Evolutionary conservation across 2,797 vertebrate species (phyloP).

Genomic region (Notolabrus celidotus): DNA sequence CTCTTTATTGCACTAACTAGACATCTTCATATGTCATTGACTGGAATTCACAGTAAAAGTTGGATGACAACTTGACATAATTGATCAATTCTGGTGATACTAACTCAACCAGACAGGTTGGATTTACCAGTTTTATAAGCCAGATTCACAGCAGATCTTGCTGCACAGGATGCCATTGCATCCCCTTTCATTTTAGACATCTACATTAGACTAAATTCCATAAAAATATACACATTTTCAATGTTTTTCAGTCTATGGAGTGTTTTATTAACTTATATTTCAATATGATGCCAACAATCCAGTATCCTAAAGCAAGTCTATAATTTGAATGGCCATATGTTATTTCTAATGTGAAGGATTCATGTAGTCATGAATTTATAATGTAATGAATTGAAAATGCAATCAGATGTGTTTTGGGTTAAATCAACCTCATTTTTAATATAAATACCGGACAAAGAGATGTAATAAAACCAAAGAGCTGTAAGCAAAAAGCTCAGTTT

Average conservation of each 20-base stretch:
- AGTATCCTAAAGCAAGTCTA: not conserved
- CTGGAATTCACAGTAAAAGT: not conserved
- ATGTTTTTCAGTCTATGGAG: not conserved
- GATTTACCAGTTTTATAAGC: no score
- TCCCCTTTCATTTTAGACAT: not conserved
- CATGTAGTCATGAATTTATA: not conserved
- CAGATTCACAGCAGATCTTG: not conserved
- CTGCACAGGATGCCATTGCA: not conserved
- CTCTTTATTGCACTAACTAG: not conserved
- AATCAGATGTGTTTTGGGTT: not conserved
- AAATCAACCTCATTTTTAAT: not conserved
- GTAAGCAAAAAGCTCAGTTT: no score
- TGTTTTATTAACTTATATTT: not conserved
- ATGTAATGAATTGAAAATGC: not conserved
- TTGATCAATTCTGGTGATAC: no score
- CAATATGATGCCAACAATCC: not conserved
- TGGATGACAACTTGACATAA: constrained; percentile 6
- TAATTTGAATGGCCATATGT: not conserved
- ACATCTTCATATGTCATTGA: not conserved
- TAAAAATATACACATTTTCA: not conserved
- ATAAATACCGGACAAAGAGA: not conserved
- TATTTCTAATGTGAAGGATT: not conserved
- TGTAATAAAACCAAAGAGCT: not conserved
- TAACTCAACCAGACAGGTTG: no score
- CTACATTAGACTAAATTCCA: not conserved